Evolutionary conservation across 2,888 invertebrate genomes (phyloP), one percentile per base, ranked within the genome.

Genomic region (Labia minor): DNA sequence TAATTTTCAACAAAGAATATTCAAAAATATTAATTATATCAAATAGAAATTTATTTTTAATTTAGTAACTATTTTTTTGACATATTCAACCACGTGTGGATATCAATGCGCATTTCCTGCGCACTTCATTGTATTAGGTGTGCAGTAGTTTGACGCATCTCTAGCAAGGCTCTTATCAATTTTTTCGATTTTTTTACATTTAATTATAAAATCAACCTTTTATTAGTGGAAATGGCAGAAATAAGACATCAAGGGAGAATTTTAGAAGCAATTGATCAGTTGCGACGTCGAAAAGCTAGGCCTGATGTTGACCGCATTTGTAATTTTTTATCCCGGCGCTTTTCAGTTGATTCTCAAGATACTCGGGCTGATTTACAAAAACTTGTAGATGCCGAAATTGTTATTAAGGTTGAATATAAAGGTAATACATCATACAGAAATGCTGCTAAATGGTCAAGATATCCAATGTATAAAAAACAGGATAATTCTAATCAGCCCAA

Each of bases 401-500:
- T 92, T 67, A 83, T 87, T 71, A 89, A 89, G 82, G 92, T 92
- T 26, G 89, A 90, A 75, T 92, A 91, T 77, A 92, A 92, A 79
- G 91, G 91, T 73, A 89, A 86, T 78, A 88, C 87, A 72, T 90
- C 90, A 79, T 92, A 92, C 76, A 82, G 92, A 73, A 90, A 90
- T 80, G 88, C 90, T 64, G 86, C 88, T 65, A 90, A 85, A 81
- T 87, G 83, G 84, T 83, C 78, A 74, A 77, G 70, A 33, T 71
- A 66, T 71, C 61, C 69, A 68, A 71, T 74, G 68, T 67, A 72
- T 61, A 73, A 73, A 64, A 72, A 72, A 63, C 69, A 72, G 49
- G 71, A 72, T 11, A 66, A 33, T 65, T 21, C 62, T 26, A n/a
- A 19, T 19, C n/a, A 21, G 14, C 14, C 63, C 19, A 72, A 78